A percentile compares a stretch with the other conserved stretches of the same genome.
phyloP scores from a whole-genome alignment of 2,888 invertebrate genomes.

The Microctonus aethiopoides region DNA sequence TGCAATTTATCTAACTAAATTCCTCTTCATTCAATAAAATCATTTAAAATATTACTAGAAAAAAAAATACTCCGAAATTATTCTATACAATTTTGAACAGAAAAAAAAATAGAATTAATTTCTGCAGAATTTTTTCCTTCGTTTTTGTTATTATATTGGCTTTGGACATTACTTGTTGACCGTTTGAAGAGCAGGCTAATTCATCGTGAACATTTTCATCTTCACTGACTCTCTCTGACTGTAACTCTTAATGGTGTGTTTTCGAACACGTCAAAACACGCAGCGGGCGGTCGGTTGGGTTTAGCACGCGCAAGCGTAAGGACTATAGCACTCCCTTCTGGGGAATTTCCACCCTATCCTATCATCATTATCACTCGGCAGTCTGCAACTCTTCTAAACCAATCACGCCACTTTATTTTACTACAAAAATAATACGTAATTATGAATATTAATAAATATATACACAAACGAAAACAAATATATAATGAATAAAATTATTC shows the following conservation, averaged over 20 bases:
- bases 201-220: not conserved
- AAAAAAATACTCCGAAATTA: no score
- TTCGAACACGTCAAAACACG: slow-evolving; percentile 50
- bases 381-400: no score
- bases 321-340: slow-evolving; percentile 26
- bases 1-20: no score
- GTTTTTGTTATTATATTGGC: not conserved
- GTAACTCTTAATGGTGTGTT: not conserved
- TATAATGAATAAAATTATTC: no score
- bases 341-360: slow-evolving; percentile 6
- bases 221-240: not conserved
- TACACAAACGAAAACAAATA: no score
- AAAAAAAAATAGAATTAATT: not conserved
- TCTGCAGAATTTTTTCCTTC: not conserved
- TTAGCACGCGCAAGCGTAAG: not conserved
- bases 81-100: no score
- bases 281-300: slow-evolving; percentile 44
- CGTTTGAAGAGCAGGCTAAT: not conserved
- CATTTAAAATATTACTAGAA: no score
- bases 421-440: no score
- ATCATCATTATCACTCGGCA: not conserved
- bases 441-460: no score
- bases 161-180: not conserved
- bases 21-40: no score
- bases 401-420: no score